Percentiles rank a stretch among this genome's conserved stretches.
Conservation (phyloP, 2,888 invertebrate genomes). For the Drosophila prostipennis region DNA sequence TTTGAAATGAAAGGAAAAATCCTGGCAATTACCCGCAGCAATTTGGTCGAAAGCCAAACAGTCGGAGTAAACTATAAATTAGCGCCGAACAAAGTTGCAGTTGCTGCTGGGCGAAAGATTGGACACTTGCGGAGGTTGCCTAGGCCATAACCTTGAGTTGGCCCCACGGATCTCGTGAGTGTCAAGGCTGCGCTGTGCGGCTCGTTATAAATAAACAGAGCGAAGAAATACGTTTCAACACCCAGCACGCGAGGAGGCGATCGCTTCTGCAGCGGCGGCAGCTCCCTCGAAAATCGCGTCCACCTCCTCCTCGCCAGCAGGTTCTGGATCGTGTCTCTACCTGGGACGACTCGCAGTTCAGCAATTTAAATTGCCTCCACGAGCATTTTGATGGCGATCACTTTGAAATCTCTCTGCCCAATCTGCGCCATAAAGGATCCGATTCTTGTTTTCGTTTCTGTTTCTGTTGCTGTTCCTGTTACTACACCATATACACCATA, state of each 20-base stretch:
- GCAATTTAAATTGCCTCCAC: constrained; percentile 81
- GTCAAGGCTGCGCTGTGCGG: constrained; percentile 36
- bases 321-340: constrained; percentile 44
- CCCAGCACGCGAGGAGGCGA: constrained; percentile 60
- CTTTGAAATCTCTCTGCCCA: constrained; percentile 66
- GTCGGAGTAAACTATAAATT: constrained; percentile 60
- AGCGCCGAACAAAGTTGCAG: constrained; percentile 56
- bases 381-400: constrained; percentile 81
- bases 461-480: constrained; percentile 2
- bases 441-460: neutral
- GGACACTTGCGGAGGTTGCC: constrained; percentile 18
- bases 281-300: neutral
- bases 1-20: neutral
- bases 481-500: constrained; percentile 5
- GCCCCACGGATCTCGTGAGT: constrained; percentile 25
- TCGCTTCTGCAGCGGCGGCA: neutral
- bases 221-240: constrained; percentile 61
- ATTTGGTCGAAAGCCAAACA: constrained; percentile 8
- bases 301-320: constrained; percentile 24
- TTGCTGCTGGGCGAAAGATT: constrained; percentile 15
- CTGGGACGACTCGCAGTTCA: constrained; percentile 50
- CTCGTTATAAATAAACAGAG: constrained; percentile 50
- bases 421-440: constrained; percentile 73
- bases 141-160: constrained; percentile 44
- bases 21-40: constrained; percentile 22